Conservation (phyloP, 2,888 invertebrate genomes). For the Meloe dianella region DNA sequence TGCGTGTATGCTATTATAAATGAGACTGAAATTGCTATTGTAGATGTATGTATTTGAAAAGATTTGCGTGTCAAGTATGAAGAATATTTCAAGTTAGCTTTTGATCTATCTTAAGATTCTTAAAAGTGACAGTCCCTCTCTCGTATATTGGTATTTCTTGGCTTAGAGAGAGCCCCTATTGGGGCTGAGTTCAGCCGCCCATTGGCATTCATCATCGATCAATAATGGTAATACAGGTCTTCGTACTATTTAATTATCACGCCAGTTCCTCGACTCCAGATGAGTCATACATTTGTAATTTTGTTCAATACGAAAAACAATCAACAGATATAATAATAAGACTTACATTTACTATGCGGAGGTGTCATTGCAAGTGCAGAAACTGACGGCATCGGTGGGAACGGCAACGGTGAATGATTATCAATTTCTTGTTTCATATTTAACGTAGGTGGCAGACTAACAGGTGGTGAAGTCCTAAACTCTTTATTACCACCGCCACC, state of each 20-base stretch:
- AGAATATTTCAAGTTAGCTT: not conserved
- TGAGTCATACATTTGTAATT: slow-evolving; percentile 13
- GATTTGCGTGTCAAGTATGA: not conserved
- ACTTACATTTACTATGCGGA: slow-evolving; percentile 76
- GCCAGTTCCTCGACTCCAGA: slow-evolving; percentile 5
- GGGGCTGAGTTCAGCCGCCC: not conserved
- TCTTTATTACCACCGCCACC: slow-evolving; percentile 46
- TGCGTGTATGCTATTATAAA: not conserved
- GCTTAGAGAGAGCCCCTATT: not conserved
- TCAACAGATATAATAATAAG: not conserved
- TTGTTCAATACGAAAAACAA: not conserved
- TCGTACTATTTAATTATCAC: slow-evolving; percentile 11
- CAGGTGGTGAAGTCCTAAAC: slow-evolving; percentile 59
- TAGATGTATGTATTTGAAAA: not conserved
- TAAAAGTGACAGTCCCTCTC: not conserved
- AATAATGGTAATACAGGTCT: slow-evolving; percentile 17
- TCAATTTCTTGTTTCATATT: slow-evolving; percentile 56
- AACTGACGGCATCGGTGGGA: slow-evolving; percentile 76
- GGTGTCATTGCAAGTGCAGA: slow-evolving; percentile 80
- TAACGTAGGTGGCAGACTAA: slow-evolving; percentile 61
- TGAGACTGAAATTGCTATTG: not conserved
- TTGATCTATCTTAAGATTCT: not conserved
- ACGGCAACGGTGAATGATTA: slow-evolving; percentile 66
- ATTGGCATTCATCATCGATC: slow-evolving; percentile 16
- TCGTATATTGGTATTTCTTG: not conserved